phyloP scores from a whole-genome alignment of 2,888 invertebrate genomes.

The Carcina quercana region DNA sequence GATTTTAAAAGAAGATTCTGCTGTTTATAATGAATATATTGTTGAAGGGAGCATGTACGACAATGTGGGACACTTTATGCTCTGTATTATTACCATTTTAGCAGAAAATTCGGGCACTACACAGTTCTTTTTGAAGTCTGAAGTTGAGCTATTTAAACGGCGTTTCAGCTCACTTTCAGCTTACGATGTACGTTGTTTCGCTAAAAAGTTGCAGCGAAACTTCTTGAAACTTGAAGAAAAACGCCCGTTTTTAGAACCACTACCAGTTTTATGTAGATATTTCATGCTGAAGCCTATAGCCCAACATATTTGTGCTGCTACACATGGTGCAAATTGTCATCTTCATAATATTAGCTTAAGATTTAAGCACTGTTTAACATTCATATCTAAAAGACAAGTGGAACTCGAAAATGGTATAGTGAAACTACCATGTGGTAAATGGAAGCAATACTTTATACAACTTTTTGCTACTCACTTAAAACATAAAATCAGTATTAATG shows the following conservation, averaged over 20 bases:
- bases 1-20: slow-evolving; percentile 34
- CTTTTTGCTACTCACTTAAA: slow-evolving; percentile 61
- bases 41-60: slow-evolving; percentile 75
- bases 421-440: slow-evolving; percentile 69
- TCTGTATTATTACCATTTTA: slow-evolving; percentile 56
- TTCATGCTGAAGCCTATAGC: slow-evolving; percentile 46
- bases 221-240: slow-evolving; percentile 33
- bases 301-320: slow-evolving; percentile 36
- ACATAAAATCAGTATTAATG: slow-evolving; percentile 36
- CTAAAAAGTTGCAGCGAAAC: slow-evolving; percentile 43
- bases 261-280: slow-evolving; percentile 42
- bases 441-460: slow-evolving; percentile 64
- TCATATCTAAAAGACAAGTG: slow-evolving; percentile 70
- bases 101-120: slow-evolving; percentile 38
- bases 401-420: slow-evolving; percentile 67
- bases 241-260: slow-evolving; percentile 28
- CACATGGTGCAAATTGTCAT: slow-evolving; percentile 34
- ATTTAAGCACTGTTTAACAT: slow-evolving; percentile 69
- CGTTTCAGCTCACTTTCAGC: slow-evolving; percentile 36
- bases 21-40: slow-evolving; percentile 67
- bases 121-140: slow-evolving; percentile 43
- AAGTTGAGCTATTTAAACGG: slow-evolving; percentile 42
- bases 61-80: slow-evolving; percentile 73
- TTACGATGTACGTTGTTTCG: slow-evolving; percentile 49
- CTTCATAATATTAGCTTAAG: slow-evolving; percentile 52